These are phyloP conservation scores for Scolopax rusticola DNA, from an alignment of 2,797 vertebrate genomes.

Conservation along the genomic window DNA sequence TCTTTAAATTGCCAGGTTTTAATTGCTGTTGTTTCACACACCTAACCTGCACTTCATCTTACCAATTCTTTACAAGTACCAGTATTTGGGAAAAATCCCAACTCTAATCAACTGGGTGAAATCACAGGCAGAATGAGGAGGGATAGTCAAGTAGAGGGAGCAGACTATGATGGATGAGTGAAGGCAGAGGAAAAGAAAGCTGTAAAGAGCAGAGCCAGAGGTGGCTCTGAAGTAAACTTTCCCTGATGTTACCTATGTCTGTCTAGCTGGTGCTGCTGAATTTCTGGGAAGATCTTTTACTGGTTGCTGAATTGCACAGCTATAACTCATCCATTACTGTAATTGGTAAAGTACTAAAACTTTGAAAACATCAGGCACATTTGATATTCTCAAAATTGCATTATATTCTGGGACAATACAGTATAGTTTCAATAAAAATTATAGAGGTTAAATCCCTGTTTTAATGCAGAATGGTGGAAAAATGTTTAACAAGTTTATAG, in stretches of 20 bases:
- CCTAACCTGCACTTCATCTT: neutral
- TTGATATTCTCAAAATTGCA: neutral
- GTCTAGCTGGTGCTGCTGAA: neutral
- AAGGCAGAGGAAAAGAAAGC: neutral
- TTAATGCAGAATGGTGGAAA: neutral
- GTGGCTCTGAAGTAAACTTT: neutral
- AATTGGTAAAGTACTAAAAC: neutral
- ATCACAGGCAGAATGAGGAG: neutral
- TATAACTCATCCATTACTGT: neutral
- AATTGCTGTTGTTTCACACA: neutral
- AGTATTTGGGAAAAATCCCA: neutral
- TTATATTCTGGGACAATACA: neutral
- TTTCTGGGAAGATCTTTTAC: constrained; percentile 6
- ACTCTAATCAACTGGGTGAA: neutral
- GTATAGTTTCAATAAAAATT: neutral
- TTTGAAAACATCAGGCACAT: neutral
- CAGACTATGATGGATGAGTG: neutral
- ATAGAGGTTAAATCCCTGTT: neutral
- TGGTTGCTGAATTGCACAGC: neutral
- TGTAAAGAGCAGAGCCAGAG: neutral
- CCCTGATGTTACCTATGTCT: neutral
- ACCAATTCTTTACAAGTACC: neutral
- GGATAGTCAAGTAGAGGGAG: neutral
- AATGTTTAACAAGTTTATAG: neutral
- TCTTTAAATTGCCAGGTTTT: neutral